phyloP scores from a whole-genome alignment of 2,797 vertebrate species.

The Platyrinchus mystaceus region DNA sequence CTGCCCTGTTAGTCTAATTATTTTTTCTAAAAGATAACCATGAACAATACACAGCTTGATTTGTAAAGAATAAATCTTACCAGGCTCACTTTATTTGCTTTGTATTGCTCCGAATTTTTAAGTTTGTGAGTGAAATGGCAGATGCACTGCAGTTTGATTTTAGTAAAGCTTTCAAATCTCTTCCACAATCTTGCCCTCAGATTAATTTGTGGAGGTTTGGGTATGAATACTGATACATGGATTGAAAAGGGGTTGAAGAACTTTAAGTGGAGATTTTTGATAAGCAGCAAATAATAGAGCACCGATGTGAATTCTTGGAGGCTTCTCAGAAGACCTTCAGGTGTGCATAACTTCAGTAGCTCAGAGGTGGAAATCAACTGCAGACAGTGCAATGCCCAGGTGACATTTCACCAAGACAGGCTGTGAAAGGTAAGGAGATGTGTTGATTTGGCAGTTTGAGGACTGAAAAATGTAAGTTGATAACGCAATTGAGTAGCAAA shows the following conservation, averaged over 20 bases:
- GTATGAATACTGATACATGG: background rate
- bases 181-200: background rate
- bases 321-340: background rate
- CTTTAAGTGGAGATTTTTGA: background rate
- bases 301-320: background rate
- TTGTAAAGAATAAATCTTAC: constrained; percentile 25
- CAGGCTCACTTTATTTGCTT: background rate
- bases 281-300: background rate
- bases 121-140: background rate
- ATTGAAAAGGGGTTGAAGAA: background rate
- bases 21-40: constrained; percentile 50
- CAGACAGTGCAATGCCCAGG: background rate
- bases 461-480: background rate
- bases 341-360: background rate
- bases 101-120: background rate
- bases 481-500: background rate
- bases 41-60: constrained; percentile 13
- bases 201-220: constrained; percentile 10
- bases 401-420: background rate
- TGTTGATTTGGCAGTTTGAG: background rate
- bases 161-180: constrained; percentile 20
- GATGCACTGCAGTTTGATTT: background rate
- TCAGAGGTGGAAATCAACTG: background rate
- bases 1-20: constrained; percentile 44
- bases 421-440: background rate